These are phyloP conservation scores for Gallinago media DNA, from an alignment of 2,113 vertebrate genomes.

Conservation along the genomic window DNA sequence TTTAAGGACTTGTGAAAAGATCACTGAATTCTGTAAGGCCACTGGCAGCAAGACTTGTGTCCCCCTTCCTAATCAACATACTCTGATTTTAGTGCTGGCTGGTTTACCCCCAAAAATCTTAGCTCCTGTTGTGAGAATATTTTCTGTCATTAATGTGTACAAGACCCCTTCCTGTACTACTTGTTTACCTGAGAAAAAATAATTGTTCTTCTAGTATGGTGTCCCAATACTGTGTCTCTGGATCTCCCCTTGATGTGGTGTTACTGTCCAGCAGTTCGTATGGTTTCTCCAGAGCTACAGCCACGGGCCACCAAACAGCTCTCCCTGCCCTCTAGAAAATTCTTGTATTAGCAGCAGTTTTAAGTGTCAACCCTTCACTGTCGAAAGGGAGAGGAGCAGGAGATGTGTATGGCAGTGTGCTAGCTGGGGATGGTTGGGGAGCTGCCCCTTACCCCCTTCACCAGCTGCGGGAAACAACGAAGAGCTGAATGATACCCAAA, in stretches of 20 bases:
- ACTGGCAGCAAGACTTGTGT: neutral
- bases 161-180: neutral
- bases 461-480: neutral
- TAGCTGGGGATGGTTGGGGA: neutral
- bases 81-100: neutral
- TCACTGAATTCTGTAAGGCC: neutral
- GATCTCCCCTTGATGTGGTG: neutral
- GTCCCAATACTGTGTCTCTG: neutral
- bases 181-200: neutral
- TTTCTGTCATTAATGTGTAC: neutral
- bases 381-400: neutral
- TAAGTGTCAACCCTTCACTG: neutral
- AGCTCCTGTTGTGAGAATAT: neutral
- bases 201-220: neutral
- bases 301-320: neutral
- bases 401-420: neutral
- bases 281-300: neutral
- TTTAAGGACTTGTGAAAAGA: neutral
- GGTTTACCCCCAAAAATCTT: neutral
- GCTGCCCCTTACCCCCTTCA: too few species aligned
- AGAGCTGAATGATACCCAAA: neutral
- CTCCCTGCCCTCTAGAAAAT: neutral
- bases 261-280: neutral
- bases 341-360: neutral
- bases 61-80: neutral